Conservation (phyloP, 1,140 invertebrate species). For the Lordiphosa collinella region DNA sequence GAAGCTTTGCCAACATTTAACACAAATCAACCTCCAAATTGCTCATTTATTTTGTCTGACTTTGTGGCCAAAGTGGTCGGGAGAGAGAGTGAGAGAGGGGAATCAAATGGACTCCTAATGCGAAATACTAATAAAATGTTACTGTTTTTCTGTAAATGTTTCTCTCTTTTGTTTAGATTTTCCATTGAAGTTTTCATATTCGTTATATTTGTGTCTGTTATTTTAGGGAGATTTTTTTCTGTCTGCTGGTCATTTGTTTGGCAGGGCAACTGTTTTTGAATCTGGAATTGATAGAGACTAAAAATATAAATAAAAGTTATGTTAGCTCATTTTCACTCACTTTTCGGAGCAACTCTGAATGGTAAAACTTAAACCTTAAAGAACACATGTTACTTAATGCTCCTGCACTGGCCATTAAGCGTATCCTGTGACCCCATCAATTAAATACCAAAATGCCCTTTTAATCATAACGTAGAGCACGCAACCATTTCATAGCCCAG, state of each 20-base stretch:
- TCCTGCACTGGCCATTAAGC: too few species aligned
- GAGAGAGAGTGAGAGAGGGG: too few species aligned
- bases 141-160: not conserved
- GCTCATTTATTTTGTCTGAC: constrained; percentile 16
- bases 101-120: constrained; percentile 39
- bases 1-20: constrained; percentile 9
- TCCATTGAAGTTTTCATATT: constrained; percentile 36
- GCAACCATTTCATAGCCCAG: constrained; percentile 6
- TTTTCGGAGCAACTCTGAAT: too few species aligned
- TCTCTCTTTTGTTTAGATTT: constrained; percentile 31
- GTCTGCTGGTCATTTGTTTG: constrained; percentile 18
- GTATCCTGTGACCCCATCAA: constrained; percentile 8
- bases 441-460: constrained; percentile 67
- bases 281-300: too few species aligned
- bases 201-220: constrained; percentile 43
- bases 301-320: too few species aligned
- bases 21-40: constrained; percentile 43
- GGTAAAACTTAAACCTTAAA: too few species aligned
- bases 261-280: constrained; percentile 1
- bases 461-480: constrained; percentile 40
- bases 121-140: constrained; percentile 44
- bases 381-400: too few species aligned
- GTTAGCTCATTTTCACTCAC: too few species aligned
- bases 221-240: constrained; percentile 19
- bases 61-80: constrained; percentile 30